phyloP scores from a whole-genome alignment of 1,140 invertebrate species.

The Ganaspis sp. region DNA sequence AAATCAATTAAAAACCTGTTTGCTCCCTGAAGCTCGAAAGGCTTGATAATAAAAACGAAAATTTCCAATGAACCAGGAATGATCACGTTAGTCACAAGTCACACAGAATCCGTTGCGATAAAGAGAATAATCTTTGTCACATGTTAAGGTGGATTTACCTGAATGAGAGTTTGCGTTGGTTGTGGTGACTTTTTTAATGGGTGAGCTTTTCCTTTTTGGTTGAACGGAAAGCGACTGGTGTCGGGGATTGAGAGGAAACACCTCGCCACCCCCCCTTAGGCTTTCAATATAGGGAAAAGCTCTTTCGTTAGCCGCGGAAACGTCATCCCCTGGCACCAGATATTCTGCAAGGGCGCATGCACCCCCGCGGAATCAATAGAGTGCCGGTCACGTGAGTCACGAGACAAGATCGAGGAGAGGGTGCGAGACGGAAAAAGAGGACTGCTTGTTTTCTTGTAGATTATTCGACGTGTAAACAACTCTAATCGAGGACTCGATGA shows the following conservation, averaged over 20 bases:
- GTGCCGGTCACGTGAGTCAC: slow-evolving; percentile 68
- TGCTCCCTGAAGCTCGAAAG: too few species aligned
- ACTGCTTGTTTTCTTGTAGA: slow-evolving; percentile 55
- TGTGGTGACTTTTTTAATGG: not conserved
- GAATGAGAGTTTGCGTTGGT: not conserved
- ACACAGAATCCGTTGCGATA: not conserved
- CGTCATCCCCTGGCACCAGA: slow-evolving; percentile 54
- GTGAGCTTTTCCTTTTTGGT: not conserved
- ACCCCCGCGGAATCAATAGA: slow-evolving; percentile 69
- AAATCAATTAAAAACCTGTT: too few species aligned
- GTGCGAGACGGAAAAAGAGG: slow-evolving; percentile 40
- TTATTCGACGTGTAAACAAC: slow-evolving; percentile 60
- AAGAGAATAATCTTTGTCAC: not conserved
- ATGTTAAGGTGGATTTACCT: not conserved
- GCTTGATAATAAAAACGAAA: too few species aligned
- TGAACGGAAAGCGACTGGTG: not conserved
- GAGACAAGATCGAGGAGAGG: slow-evolving; percentile 56
- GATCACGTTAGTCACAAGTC: too few species aligned
- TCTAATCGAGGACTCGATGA: slow-evolving; percentile 21
- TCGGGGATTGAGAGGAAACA: not conserved
- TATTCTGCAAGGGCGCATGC: slow-evolving; percentile 69
- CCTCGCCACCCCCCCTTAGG: slow-evolving; percentile 41
- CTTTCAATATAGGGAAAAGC: slow-evolving; percentile 49
- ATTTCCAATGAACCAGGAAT: too few species aligned
- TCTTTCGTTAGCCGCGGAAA: slow-evolving; percentile 39